Percentiles rank a stretch among this genome's conserved stretches.
These are phyloP conservation scores for Synergus japonicus DNA, from an alignment of 2,888 invertebrate species.

Conservation along the genomic window DNA sequence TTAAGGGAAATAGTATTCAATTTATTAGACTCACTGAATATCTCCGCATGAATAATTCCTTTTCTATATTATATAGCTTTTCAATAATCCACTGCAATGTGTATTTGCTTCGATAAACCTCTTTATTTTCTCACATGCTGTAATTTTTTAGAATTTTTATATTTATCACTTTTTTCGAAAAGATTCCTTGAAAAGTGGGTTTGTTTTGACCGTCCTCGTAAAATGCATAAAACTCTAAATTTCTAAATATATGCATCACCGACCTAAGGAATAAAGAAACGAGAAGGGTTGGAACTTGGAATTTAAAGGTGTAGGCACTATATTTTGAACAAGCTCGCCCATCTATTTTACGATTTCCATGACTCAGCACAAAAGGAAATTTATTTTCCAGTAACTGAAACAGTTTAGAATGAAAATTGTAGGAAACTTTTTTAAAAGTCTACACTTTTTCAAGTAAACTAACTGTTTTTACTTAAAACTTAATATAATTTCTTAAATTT, in stretches of 20 bases:
- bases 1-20: too few species aligned
- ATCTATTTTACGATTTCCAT: conserved; percentile 10
- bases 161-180: neutral
- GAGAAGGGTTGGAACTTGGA: neutral
- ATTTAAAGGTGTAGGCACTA: conserved; percentile 20
- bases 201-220: conserved; percentile 4
- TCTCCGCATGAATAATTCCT: too few species aligned
- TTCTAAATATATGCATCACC: neutral
- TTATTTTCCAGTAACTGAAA: conserved; percentile 1
- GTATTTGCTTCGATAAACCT: too few species aligned
- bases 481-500: too few species aligned
- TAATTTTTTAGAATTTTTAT: neutral
- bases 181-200: neutral
- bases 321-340: conserved; percentile 24
- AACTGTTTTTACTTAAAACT: neutral
- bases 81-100: too few species aligned
- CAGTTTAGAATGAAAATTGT: neutral
- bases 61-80: too few species aligned
- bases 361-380: conserved; percentile 24
- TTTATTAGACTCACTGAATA: too few species aligned
- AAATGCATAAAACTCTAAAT: neutral
- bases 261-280: neutral
- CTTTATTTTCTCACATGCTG: neutral
- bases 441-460: neutral
- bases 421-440: neutral